These are phyloP conservation scores for Aulostomus chinensis DNA, from an alignment of 2,797 vertebrate genomes.

Conservation along the genomic window DNA sequence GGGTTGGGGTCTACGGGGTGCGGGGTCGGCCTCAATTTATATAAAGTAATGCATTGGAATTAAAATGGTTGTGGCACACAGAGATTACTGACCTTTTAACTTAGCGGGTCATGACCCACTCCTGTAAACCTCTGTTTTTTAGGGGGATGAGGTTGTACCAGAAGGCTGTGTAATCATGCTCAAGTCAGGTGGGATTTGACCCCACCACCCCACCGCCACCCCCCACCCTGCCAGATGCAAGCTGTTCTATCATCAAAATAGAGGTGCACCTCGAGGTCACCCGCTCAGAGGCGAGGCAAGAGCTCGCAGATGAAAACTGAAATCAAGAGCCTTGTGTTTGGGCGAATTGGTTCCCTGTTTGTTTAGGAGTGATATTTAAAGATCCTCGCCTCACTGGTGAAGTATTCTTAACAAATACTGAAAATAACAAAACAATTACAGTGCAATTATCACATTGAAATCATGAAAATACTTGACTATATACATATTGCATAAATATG, in stretches of 20 bases:
- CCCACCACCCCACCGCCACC: neutral
- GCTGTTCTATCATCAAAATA: slow-evolving; percentile 27
- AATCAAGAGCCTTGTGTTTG: too few relatives aligned
- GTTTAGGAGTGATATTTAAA: too few relatives aligned
- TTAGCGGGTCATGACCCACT: slow-evolving; percentile 25
- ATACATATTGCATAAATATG: too few relatives aligned
- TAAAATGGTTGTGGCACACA: slow-evolving; percentile 17
- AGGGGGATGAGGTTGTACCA: too few relatives aligned
- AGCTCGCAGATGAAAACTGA: too few relatives aligned
- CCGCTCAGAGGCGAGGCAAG: too few relatives aligned
- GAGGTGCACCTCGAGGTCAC: slow-evolving; percentile 21
- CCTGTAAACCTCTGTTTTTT: slow-evolving; percentile 14
- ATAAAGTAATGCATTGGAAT: slow-evolving; percentile 26
- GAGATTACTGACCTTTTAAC: slow-evolving; percentile 31
- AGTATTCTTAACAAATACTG: too few relatives aligned
- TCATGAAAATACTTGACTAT: too few relatives aligned
- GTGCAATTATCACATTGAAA: too few relatives aligned
- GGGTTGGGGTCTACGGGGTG: neutral
- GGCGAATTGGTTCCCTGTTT: too few relatives aligned
- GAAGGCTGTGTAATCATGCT: slow-evolving; percentile 39
- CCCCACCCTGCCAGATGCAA: slow-evolving; percentile 18
- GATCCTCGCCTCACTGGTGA: too few relatives aligned
- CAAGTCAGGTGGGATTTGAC: slow-evolving; percentile 43
- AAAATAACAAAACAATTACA: too few relatives aligned
- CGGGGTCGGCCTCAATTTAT: neutral